These are phyloP conservation scores for Sarotherodon lohbergeri DNA, from an alignment of 2,113 vertebrate species.

Conservation along the genomic window DNA sequence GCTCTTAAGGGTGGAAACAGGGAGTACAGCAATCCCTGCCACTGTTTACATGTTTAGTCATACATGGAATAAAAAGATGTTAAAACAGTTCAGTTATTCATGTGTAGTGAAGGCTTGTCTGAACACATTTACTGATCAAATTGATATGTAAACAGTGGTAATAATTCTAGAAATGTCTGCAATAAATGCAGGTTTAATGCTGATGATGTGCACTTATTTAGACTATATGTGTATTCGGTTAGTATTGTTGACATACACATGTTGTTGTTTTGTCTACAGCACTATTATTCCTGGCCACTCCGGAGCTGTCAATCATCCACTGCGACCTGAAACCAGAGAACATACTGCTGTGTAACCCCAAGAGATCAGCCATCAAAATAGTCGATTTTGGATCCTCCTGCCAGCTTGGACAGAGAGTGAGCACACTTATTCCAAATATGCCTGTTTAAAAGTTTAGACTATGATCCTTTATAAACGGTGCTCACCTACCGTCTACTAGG, in stretches of 20 bases:
- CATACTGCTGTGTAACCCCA: constrained; percentile 93
- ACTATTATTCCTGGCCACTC: constrained; percentile 90
- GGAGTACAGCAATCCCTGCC: background rate
- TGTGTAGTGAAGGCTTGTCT: fast-evolving
- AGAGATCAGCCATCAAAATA: constrained; percentile 92
- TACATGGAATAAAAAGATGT: background rate
- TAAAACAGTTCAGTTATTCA: background rate
- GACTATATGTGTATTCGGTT: background rate
- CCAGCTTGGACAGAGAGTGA: constrained; percentile 90
- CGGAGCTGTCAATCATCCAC: constrained; percentile 95
- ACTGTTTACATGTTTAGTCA: background rate
- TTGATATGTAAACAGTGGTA: background rate
- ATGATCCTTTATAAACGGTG: background rate
- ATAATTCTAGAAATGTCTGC: background rate
- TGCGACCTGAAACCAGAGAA: constrained; percentile 97
- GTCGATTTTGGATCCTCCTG: constrained; percentile 94
- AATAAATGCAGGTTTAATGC: background rate
- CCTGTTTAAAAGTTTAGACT: no score
- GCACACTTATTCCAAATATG: background rate
- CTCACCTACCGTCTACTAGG: background rate
- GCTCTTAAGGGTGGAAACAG: background rate
- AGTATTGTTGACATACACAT: background rate
- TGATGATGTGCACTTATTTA: background rate
- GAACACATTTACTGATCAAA: background rate
- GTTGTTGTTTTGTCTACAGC: constrained; percentile 47